Evolutionary conservation across 2,888 invertebrate genomes (phyloP).

Genomic region (Ctenicera cuprea): DNA sequence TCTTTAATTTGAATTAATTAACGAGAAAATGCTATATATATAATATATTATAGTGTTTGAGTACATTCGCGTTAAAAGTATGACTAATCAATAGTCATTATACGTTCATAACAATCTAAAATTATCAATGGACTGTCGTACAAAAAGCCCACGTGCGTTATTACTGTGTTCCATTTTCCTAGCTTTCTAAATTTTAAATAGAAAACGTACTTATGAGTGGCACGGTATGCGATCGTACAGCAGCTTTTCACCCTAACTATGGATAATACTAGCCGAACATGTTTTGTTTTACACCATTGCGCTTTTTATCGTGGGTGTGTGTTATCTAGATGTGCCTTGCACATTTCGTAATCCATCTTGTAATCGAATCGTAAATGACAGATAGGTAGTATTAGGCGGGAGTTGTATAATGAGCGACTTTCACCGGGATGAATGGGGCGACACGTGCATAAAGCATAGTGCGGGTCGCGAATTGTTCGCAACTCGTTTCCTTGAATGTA

Average conservation of each 20-base stretch:
- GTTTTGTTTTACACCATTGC: slow-evolving; percentile 1
- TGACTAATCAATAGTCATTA: too few relatives aligned
- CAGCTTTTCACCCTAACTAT: slow-evolving; percentile 1
- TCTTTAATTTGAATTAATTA: too few relatives aligned
- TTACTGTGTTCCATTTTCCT: background rate
- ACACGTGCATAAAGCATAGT: slow-evolving; percentile 58
- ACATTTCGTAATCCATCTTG: slow-evolving; percentile 28
- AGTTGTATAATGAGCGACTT: slow-evolving; percentile 61
- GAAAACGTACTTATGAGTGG: background rate
- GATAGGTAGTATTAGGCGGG: slow-evolving; percentile 54
- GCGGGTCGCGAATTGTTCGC: slow-evolving; percentile 64
- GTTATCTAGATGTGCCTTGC: slow-evolving; percentile 23
- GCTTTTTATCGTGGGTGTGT: slow-evolving; percentile 8
- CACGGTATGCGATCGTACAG: background rate
- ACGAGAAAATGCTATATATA: too few relatives aligned
- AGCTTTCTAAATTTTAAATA: background rate
- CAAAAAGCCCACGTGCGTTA: slow-evolving; percentile 8
- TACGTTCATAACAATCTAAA: too few relatives aligned
- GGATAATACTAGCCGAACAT: background rate
- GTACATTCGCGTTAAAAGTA: too few relatives aligned
- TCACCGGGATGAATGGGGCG: slow-evolving; percentile 65
- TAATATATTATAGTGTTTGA: too few relatives aligned
- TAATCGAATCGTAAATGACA: slow-evolving; percentile 45
- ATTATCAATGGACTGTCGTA: background rate
- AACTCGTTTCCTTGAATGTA: slow-evolving; percentile 72